Evolutionary conservation across 1,140 invertebrate species (phyloP).

Genomic region (Hirudo medicinalis): DNA sequence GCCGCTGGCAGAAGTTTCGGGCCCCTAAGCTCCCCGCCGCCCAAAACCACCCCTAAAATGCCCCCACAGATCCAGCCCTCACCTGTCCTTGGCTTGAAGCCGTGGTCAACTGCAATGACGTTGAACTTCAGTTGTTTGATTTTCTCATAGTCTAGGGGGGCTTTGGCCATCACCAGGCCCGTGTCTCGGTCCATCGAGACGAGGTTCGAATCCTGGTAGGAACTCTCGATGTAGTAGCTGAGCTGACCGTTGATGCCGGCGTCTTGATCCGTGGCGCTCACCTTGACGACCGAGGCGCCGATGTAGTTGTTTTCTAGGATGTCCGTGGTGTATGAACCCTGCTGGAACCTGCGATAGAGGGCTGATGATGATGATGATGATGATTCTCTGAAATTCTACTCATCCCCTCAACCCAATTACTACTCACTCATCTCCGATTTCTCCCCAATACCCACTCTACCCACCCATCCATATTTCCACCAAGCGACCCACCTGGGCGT

Average conservation of each 20-base stretch:
- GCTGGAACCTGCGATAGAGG: conserved; percentile 79
- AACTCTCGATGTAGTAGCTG: conserved; percentile 55
- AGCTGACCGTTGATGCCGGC: conserved; percentile 58
- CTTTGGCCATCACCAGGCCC: conserved; percentile 5
- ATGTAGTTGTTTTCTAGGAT: conserved; percentile 46
- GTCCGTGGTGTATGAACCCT: conserved; percentile 57
- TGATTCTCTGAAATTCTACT: background rate
- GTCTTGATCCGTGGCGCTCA: conserved; percentile 51
- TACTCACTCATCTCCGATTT: background rate
- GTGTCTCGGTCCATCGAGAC: background rate
- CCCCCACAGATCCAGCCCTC: too few relatives aligned
- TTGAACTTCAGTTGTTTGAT: conserved; percentile 6
- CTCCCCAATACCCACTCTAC: background rate
- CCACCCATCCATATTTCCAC: too few relatives aligned
- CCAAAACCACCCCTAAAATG: too few relatives aligned
- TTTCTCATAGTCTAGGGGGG: conserved; percentile 8
- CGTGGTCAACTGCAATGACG: conserved; percentile 10
- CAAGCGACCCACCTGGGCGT: background rate
- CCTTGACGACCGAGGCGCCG: conserved; percentile 35
- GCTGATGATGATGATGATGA: conserved; percentile 58
- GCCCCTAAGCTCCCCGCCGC: too few relatives aligned
- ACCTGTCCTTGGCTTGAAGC: conserved; percentile 10
- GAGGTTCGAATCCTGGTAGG: background rate
- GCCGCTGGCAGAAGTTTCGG: too few relatives aligned
- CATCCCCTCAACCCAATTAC: background rate